A percentile compares a stretch with the other conserved stretches of the same genome.
Evolutionary conservation across 2,797 vertebrate genomes (phyloP).

Genomic region (Nasua narica): DNA sequence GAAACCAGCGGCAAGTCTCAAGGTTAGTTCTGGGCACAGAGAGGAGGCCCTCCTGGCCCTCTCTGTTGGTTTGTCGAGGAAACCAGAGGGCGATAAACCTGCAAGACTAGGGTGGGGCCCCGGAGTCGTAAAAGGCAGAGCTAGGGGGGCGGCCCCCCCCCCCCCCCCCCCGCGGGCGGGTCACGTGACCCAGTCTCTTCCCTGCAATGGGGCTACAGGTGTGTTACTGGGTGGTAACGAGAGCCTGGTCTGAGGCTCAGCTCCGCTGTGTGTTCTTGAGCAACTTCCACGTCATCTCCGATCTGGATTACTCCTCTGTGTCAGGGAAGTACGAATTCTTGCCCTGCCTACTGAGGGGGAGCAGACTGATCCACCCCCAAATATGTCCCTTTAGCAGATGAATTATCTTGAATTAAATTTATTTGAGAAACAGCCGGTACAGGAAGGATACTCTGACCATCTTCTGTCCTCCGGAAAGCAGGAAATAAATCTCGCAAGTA

Average conservation of each 20-base stretch:
- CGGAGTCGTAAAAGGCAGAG: neutral
- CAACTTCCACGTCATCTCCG: neutral
- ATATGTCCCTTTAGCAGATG: neutral
- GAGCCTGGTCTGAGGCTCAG: neutral
- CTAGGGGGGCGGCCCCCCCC: too few relatives aligned
- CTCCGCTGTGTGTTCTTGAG: neutral
- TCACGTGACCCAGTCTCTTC: neutral
- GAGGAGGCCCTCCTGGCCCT: neutral
- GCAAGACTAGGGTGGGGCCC: neutral
- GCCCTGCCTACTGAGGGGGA: neutral
- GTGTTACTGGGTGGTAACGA: fast-evolving
- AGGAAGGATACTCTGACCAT: neutral
- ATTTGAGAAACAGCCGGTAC: neutral
- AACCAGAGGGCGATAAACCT: neutral
- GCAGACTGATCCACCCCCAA: neutral
- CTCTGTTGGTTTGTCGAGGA: neutral
- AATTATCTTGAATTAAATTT: neutral
- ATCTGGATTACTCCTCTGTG: neutral
- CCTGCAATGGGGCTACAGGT: neutral
- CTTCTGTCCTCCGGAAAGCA: neutral
- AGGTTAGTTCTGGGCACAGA: neutral
- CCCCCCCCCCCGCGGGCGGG: too few relatives aligned
- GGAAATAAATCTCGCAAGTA: neutral
- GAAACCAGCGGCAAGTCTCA: neutral
- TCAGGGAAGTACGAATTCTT: neutral